phyloP scores from a whole-genome alignment of 2,113 vertebrate species.

The Dipodomys stephensi region DNA sequence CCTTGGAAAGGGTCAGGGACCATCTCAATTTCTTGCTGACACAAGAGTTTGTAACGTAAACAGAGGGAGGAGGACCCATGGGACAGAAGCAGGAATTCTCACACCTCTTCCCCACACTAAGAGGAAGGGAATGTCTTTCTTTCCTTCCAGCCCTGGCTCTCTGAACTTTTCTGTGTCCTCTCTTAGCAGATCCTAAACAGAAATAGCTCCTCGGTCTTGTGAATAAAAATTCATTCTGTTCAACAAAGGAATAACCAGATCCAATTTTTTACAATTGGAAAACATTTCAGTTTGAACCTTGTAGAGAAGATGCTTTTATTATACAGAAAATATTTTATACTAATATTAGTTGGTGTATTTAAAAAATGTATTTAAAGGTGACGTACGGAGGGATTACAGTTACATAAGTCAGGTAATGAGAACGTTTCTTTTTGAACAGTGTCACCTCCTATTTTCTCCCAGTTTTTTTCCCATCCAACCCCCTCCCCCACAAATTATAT shows the following conservation, averaged over 20 bases:
- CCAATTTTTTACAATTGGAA: neutral
- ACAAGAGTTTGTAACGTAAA: neutral
- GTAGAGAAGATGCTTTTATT: neutral
- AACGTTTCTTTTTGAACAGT: no score
- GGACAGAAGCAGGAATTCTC: neutral
- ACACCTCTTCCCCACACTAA: fast-evolving
- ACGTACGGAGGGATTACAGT: no score
- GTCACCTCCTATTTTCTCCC: no score
- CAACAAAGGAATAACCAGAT: neutral
- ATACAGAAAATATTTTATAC: neutral
- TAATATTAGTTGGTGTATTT: neutral
- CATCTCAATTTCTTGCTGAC: slow-evolving; percentile 13
- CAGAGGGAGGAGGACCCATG: neutral
- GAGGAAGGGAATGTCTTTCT: neutral
- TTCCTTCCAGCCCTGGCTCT: neutral
- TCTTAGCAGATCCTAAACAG: neutral
- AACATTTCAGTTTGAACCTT: slow-evolving; percentile 13
- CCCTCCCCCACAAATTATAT: no score
- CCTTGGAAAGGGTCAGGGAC: neutral
- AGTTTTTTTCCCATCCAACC: no score
- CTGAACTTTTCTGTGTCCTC: neutral
- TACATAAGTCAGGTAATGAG: no score
- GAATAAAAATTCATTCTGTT: neutral
- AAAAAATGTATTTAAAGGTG: neutral
- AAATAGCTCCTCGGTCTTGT: neutral